These are phyloP conservation scores for Aptenodytes forsteri DNA, from an alignment of 2,113 vertebrate species.

Conservation along the genomic window DNA sequence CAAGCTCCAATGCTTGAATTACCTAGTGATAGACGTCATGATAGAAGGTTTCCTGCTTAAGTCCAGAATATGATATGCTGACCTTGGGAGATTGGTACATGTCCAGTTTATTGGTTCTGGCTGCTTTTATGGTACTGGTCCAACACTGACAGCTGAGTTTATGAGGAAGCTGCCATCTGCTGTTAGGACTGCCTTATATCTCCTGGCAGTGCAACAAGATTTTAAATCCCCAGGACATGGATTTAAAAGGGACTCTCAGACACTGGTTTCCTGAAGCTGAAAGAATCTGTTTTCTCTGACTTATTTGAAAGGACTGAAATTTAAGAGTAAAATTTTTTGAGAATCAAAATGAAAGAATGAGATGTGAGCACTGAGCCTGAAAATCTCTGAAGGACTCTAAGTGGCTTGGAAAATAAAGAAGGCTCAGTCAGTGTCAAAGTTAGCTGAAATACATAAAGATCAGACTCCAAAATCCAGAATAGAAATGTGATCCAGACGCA, in stretches of 20 bases:
- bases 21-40: not conserved
- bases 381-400: not conserved
- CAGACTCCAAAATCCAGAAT: not conserved
- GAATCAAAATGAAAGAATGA: not conserved
- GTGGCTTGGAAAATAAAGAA: not conserved
- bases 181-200: not conserved
- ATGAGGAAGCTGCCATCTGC: not conserved
- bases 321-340: not conserved
- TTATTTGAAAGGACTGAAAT: not conserved
- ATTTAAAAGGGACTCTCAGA: not conserved
- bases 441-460: not conserved
- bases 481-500: not conserved
- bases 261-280: not conserved
- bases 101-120: not conserved
- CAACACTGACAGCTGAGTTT: not conserved
- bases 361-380: not conserved
- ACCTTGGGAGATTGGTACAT: too few species aligned
- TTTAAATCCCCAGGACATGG: not conserved
- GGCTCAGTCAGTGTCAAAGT: not conserved
- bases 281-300: not conserved
- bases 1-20: not conserved
- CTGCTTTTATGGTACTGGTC: not conserved
- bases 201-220: not conserved
- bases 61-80: not conserved
- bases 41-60: not conserved